Percentiles rank a stretch among this genome's conserved stretches.
Conservation (phyloP, 1,140 invertebrate genomes). For the Calephelis virginiensis region DNA sequence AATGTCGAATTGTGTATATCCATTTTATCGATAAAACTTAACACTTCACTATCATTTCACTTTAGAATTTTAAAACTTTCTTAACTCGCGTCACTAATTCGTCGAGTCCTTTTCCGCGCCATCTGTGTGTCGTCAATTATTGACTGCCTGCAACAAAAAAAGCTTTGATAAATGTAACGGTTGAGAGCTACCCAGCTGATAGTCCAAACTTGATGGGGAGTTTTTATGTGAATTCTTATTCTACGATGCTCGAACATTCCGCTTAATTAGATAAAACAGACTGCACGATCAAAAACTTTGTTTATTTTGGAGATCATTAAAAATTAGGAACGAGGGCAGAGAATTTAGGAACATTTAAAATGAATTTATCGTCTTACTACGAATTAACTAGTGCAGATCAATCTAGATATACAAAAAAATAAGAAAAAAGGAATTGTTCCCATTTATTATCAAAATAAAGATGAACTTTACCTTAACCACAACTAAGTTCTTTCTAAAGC, state of each 20-base stretch:
- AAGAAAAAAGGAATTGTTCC: too few relatives aligned
- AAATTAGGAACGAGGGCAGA: too few relatives aligned
- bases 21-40: slow-evolving; percentile 27
- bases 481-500: too few relatives aligned
- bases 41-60: slow-evolving; percentile 27
- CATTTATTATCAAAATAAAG: too few relatives aligned
- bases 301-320: background rate
- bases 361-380: too few relatives aligned
- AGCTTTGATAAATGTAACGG: background rate
- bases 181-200: slow-evolving; percentile 2
- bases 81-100: slow-evolving; percentile 12
- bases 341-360: too few relatives aligned
- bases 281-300: background rate
- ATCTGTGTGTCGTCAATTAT: slow-evolving; percentile 21
- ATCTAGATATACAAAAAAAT: too few relatives aligned
- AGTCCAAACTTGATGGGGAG: background rate
- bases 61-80: slow-evolving; percentile 19
- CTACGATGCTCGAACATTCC: background rate
- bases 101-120: slow-evolving; percentile 24
- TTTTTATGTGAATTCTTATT: slow-evolving; percentile 1
- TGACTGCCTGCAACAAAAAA: slow-evolving; percentile 21
- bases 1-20: slow-evolving; percentile 42
- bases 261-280: background rate
- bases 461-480: too few relatives aligned
- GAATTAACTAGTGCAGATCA: too few relatives aligned